phyloP scores from a whole-genome alignment of 2,888 invertebrate species.

The Unio pictorum region DNA sequence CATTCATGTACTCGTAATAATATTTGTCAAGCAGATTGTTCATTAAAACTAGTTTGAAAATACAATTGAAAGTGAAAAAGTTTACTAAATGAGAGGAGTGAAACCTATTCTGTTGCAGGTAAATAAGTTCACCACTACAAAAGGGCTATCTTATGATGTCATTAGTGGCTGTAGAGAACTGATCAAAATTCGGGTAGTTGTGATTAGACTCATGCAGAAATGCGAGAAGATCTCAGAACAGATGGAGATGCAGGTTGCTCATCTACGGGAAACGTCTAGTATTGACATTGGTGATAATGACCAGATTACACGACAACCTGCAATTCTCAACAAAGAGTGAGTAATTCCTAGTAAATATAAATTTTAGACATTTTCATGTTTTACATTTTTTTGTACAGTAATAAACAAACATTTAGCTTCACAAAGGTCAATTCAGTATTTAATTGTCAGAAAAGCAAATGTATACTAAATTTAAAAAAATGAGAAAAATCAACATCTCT shows the following conservation, averaged over 20 bases:
- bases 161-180: slow-evolving; percentile 83
- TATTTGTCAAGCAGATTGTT: neutral
- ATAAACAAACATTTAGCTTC: no score
- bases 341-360: slow-evolving; percentile 9
- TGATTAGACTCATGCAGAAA: slow-evolving; percentile 86
- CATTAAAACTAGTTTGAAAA: neutral
- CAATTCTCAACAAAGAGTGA: slow-evolving; percentile 79
- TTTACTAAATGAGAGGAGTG: neutral
- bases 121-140: slow-evolving; percentile 77
- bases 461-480: no score
- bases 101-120: slow-evolving; percentile 45
- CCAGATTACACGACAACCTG: slow-evolving; percentile 82
- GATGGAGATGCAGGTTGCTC: slow-evolving; percentile 84
- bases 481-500: no score
- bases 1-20: no score
- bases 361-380: no score
- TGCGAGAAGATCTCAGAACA: slow-evolving; percentile 87
- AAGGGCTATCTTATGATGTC: slow-evolving; percentile 82
- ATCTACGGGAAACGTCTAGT: slow-evolving; percentile 71
- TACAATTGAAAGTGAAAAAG: neutral
- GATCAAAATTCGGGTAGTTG: slow-evolving; percentile 80
- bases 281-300: slow-evolving; percentile 72
- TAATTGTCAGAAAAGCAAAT: no score
- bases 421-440: no score
- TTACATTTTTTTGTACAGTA: no score